phyloP scores from a whole-genome alignment of 2,888 invertebrate genomes.

The Andricus quercusramuli region DNA sequence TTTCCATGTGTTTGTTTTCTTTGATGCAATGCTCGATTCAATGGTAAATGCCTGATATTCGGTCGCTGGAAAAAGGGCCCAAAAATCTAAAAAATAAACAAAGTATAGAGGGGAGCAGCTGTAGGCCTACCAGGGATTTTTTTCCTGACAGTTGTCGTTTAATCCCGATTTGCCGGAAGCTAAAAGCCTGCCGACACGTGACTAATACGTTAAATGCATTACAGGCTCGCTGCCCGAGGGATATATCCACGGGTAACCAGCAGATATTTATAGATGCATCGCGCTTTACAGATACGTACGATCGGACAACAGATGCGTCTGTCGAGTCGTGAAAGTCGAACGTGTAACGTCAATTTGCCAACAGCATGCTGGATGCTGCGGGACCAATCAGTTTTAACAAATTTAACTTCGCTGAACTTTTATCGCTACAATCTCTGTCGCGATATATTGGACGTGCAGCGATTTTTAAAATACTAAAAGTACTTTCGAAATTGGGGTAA shows the following conservation, averaged over 20 bases:
- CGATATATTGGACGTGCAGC: neutral
- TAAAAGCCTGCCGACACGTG: conserved; percentile 42
- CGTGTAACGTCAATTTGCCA: conserved; percentile 35
- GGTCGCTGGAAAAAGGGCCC: neutral
- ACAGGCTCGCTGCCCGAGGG: conserved; percentile 41
- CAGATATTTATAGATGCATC: conserved; percentile 41
- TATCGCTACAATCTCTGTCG: conserved; percentile 19
- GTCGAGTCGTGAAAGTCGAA: conserved; percentile 39
- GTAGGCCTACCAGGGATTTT: conserved; percentile 28
- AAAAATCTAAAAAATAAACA: conserved; percentile 33
- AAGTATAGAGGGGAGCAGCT: conserved; percentile 24
- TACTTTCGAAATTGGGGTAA: neutral
- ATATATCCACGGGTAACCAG: conserved; percentile 30
- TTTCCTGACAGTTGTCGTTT: conserved; percentile 58
- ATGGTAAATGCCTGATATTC: neutral
- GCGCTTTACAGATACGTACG: conserved; percentile 25
- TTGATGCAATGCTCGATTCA: neutral
- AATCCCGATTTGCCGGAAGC: conserved; percentile 53
- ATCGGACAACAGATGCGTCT: conserved; percentile 40
- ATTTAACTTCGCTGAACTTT: conserved; percentile 38
- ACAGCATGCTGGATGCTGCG: conserved; percentile 27
- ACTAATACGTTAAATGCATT: conserved; percentile 47
- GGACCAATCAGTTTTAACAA: conserved; percentile 39
- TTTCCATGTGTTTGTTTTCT: neutral
- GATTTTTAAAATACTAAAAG: conserved; percentile 17